Conservation (phyloP, 2,113 vertebrate genomes). For the Carassius auratus region DNA sequence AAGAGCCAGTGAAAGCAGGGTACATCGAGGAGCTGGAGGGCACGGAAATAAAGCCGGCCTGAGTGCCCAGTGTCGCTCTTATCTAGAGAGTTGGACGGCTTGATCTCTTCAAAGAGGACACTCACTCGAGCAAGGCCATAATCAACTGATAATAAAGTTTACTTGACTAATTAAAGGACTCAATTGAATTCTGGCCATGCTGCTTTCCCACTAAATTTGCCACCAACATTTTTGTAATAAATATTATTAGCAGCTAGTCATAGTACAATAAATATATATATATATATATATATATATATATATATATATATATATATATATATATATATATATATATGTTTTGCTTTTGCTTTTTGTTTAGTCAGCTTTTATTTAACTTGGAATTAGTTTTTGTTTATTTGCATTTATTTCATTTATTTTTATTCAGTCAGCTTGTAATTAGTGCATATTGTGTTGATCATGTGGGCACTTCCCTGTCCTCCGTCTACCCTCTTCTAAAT, state of each 20-base stretch:
- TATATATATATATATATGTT: too few relatives aligned
- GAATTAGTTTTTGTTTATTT: too few relatives aligned
- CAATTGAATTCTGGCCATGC: background rate
- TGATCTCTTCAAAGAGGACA: conserved; percentile 47
- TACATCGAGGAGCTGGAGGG: conserved; percentile 44
- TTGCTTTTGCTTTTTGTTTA: too few relatives aligned
- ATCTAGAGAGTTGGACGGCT: conserved; percentile 44
- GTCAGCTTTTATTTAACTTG: too few relatives aligned
- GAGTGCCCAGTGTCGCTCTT: conserved; percentile 51
- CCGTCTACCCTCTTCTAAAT: background rate
- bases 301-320: too few relatives aligned
- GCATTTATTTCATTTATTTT: too few relatives aligned
- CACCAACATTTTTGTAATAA: too few relatives aligned
- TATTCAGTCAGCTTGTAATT: too few relatives aligned
- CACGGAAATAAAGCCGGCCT: conserved; percentile 47
- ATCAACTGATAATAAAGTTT: conserved; percentile 44
- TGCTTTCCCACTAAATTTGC: too few relatives aligned
- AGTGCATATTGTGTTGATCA: background rate
- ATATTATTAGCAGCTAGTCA: background rate
- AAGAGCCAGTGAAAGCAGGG: conserved; percentile 48
- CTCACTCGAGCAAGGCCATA: conserved; percentile 45
- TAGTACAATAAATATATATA: too few relatives aligned
- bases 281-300: too few relatives aligned
- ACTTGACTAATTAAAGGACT: conserved; percentile 22
- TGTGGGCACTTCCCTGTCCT: conserved; percentile 14